Evolutionary conservation across 2,888 invertebrate species (phyloP).

Genomic region (Pyrocoelia pectoralis): DNA sequence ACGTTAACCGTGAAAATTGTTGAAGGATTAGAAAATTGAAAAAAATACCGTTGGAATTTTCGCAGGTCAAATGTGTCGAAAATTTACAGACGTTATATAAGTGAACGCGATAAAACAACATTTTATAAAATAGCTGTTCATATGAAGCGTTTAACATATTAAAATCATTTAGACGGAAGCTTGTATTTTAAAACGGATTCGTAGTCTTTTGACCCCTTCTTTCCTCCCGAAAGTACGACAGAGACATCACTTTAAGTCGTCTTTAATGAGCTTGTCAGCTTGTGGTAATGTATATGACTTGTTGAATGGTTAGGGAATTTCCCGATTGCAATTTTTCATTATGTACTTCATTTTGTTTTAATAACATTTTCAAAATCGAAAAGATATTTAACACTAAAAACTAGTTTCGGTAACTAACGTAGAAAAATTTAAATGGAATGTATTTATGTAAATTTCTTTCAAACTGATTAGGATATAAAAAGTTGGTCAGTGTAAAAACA

Average conservation of each 20-base stretch:
- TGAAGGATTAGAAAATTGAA: not conserved
- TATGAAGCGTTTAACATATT: constrained; percentile 3
- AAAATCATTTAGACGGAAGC: constrained; percentile 6
- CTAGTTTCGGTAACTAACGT: not conserved
- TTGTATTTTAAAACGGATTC: constrained; percentile 6
- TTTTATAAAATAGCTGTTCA: constrained; percentile 1
- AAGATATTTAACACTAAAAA: not conserved
- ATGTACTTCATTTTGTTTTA: not conserved
- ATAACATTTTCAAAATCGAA: not conserved
- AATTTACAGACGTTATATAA: not conserved
- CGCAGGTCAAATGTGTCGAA: not conserved
- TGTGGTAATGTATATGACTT: constrained; percentile 6
- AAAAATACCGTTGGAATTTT: not conserved
- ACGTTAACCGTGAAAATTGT: no score
- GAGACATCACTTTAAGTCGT: constrained; percentile 2
- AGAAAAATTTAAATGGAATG: constrained; percentile 2
- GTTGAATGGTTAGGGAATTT: constrained; percentile 3
- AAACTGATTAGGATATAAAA: constrained; percentile 8
- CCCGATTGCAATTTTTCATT: not conserved
- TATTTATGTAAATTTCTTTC: constrained; percentile 10
- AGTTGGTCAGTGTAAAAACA: constrained; percentile 11
- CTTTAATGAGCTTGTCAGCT: constrained; percentile 12
- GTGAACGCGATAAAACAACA: not conserved
- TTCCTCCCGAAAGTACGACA: constrained; percentile 5
- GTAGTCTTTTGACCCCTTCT: constrained; percentile 1